Percentiles rank a stretch among this genome's conserved stretches.
Conservation (phyloP, 2,113 vertebrate species). For the Gorsachius goisagi region DNA sequence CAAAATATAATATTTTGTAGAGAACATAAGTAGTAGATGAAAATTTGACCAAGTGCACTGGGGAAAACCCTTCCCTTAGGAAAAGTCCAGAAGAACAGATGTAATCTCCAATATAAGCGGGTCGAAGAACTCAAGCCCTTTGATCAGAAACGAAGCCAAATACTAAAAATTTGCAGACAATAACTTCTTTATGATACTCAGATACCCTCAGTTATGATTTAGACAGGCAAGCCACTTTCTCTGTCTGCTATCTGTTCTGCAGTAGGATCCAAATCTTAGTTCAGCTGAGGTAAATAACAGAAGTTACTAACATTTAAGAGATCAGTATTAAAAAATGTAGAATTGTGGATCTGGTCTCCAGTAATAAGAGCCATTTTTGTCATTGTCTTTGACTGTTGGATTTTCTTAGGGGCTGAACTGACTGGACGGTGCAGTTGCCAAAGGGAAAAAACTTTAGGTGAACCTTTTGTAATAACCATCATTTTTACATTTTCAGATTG, state of each 20-base stretch:
- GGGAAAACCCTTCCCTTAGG: background rate
- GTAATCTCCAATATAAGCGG: background rate
- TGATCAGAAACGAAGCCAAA: background rate
- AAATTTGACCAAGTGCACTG: background rate
- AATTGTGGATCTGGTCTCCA: background rate
- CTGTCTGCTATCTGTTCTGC: background rate
- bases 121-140: conserved; percentile 7
- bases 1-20: background rate
- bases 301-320: background rate
- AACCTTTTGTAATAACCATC: background rate
- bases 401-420: background rate
- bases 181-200: background rate
- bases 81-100: background rate
- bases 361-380: background rate
- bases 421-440: background rate
- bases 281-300: background rate
- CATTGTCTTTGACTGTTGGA: background rate
- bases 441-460: background rate
- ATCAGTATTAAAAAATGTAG: background rate
- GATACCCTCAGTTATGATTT: background rate
- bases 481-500: background rate
- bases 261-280: background rate
- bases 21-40: background rate
- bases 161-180: background rate
- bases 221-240: background rate